These are phyloP conservation scores for Zelleria hepariella DNA, from an alignment of 2,888 invertebrate genomes.

Conservation along the genomic window DNA sequence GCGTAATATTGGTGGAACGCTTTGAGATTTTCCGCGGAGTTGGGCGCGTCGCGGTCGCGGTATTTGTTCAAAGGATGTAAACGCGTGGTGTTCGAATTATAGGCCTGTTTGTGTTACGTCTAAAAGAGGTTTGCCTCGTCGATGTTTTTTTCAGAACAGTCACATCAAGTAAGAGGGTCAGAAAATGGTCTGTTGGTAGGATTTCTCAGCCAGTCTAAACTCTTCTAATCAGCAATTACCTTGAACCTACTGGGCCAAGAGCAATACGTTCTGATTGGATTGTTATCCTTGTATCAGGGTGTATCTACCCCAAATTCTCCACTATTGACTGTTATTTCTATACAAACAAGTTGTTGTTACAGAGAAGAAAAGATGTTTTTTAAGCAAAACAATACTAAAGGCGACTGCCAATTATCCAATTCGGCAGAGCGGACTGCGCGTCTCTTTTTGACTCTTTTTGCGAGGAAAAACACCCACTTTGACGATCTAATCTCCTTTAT, in stretches of 20 bases:
- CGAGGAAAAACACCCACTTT: constrained; percentile 19
- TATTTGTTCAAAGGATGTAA: neutral
- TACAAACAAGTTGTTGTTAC: neutral
- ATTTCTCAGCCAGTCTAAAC: no score
- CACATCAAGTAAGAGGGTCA: no score
- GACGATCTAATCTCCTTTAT: constrained; percentile 23
- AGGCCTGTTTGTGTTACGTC: neutral
- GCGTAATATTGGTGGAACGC: constrained; percentile 42
- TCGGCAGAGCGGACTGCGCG: constrained; percentile 14
- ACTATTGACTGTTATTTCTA: neutral
- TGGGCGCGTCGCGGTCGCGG: neutral
- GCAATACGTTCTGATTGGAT: no score
- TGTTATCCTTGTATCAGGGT: no score
- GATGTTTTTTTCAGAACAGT: neutral
- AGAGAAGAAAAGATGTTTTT: neutral
- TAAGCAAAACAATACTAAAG: constrained; percentile 6
- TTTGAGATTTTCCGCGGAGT: constrained; percentile 30
- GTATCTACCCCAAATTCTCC: no score
- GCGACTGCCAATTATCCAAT: constrained; percentile 25
- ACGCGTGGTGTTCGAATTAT: constrained; percentile 11
- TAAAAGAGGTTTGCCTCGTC: neutral
- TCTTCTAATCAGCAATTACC: no score
- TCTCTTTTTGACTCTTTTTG: constrained; percentile 23
- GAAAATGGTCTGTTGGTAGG: no score
- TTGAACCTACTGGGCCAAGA: no score